phyloP scores from a whole-genome alignment of 2,888 invertebrate species.

The Camptogramma bilineatum region DNA sequence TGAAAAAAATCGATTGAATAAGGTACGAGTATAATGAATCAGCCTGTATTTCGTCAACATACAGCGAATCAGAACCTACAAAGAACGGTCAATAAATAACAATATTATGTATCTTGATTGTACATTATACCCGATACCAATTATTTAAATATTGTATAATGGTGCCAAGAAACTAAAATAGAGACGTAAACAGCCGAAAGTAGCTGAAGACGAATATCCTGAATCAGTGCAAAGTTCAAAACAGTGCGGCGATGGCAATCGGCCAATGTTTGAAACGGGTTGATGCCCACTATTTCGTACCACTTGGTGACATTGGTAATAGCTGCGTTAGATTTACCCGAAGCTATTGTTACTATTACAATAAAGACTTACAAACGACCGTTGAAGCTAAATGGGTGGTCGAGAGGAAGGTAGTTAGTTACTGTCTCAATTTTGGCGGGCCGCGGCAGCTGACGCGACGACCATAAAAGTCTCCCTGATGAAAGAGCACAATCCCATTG shows the following conservation, averaged over 20 bases:
- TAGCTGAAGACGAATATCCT: slow-evolving; percentile 73
- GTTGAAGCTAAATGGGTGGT: slow-evolving; percentile 54
- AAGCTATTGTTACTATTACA: slow-evolving; percentile 29
- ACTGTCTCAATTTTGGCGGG: slow-evolving; percentile 78
- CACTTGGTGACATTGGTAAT: slow-evolving; percentile 40
- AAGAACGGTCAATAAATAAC: background rate
- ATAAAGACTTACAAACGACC: slow-evolving; percentile 50
- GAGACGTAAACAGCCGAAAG: slow-evolving; percentile 70
- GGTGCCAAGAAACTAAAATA: slow-evolving; percentile 76
- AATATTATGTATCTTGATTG: background rate
- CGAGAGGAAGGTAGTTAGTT: slow-evolving; percentile 58
- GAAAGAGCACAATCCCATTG: slow-evolving; percentile 83
- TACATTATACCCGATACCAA: slow-evolving; percentile 5
- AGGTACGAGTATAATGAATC: background rate
- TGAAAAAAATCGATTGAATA: too few species aligned
- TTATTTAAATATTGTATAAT: slow-evolving; percentile 31
- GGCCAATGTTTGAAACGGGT: slow-evolving; percentile 66
- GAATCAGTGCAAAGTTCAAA: slow-evolving; percentile 80
- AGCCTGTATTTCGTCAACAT: background rate
- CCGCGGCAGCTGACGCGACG: slow-evolving; percentile 73
- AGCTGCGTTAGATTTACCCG: slow-evolving; percentile 22
- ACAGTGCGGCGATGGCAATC: slow-evolving; percentile 66
- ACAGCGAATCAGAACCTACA: background rate
- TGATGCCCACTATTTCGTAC: slow-evolving; percentile 52
- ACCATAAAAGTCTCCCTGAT: slow-evolving; percentile 79